A percentile compares a stretch with the other conserved stretches of the same genome.
Conservation (phyloP, 2,113 vertebrate species). For the Rynchops niger region DNA sequence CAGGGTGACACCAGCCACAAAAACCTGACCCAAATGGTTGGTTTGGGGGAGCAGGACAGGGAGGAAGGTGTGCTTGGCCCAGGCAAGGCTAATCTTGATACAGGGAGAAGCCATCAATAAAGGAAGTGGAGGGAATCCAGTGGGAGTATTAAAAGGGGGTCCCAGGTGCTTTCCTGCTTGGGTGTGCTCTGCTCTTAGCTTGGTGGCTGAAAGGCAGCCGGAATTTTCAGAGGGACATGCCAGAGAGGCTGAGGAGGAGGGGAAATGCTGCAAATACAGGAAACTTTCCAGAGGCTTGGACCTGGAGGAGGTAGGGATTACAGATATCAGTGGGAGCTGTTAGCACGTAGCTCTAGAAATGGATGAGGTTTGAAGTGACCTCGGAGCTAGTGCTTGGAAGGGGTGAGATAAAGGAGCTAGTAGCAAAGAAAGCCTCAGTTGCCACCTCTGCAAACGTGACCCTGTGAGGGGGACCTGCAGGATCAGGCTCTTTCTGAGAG, state of each 20-base stretch:
- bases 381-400: neutral
- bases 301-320: neutral
- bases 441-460: neutral
- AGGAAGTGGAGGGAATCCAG: neutral
- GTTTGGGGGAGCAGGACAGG: neutral
- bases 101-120: neutral
- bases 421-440: neutral
- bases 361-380: neutral
- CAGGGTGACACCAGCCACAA: neutral
- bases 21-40: neutral
- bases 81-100: neutral
- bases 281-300: neutral
- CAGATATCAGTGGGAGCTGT: neutral
- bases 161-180: neutral
- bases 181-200: neutral
- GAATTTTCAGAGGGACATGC: neutral
- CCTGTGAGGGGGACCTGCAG: neutral
- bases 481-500: neutral
- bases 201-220: neutral
- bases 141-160: neutral
- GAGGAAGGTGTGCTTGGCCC: neutral
- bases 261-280: neutral
- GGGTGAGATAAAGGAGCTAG: neutral
- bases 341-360: neutral
- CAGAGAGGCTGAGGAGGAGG: neutral